Evolutionary conservation across 2,113 vertebrate genomes (phyloP).

Genomic region (Sitta europaea): DNA sequence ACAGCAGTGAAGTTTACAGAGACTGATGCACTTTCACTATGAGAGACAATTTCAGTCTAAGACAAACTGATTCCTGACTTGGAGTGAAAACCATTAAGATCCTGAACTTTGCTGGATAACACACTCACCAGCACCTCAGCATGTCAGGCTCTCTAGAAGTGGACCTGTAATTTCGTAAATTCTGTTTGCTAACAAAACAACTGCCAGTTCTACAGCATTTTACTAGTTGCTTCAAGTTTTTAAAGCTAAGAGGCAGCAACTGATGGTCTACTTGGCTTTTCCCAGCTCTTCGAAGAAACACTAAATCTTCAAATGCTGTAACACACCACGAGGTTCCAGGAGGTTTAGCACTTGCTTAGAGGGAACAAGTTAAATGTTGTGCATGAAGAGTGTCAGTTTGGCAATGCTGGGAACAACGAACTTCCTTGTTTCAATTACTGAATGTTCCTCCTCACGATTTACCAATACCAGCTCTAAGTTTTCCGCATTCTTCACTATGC

Average conservation of each 20-base stretch:
- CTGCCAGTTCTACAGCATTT: not conserved
- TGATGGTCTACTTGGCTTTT: not conserved
- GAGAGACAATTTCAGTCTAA: not conserved
- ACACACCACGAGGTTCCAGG: not conserved
- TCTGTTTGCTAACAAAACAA: not conserved
- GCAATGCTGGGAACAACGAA: not conserved
- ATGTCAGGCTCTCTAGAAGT: rapidly evolving
- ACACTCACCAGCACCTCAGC: rapidly evolving
- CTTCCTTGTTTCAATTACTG: constrained; percentile 44
- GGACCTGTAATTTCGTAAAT: not conserved
- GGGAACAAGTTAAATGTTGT: not conserved
- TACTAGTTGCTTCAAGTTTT: not conserved
- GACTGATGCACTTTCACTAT: not conserved
- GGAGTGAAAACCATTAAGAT: not conserved
- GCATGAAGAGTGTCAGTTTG: not conserved
- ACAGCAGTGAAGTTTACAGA: not conserved
- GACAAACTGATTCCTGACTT: not conserved
- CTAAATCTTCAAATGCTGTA: not conserved
- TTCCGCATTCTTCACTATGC: not conserved
- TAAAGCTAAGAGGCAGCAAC: not conserved
- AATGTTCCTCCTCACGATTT: not conserved
- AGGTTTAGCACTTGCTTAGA: not conserved
- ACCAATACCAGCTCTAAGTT: not conserved
- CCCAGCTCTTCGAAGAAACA: not conserved
- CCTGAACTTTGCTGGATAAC: not conserved